Conservation (phyloP, 2,113 vertebrate genomes). For the Uria lomvia region DNA sequence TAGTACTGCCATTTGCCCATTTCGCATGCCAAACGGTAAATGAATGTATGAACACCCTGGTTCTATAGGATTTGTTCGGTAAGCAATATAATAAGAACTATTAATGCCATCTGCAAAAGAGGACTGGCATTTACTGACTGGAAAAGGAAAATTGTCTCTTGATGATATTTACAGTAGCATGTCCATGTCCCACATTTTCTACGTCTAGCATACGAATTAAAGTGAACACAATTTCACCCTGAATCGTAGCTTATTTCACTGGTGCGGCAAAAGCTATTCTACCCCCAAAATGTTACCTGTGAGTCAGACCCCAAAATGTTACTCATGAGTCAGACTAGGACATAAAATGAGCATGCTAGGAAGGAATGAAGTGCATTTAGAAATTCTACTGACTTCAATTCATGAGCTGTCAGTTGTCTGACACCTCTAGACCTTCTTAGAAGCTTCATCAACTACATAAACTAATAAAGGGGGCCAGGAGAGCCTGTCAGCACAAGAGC, state of each 20-base stretch:
- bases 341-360: accelerated
- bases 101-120: not conserved
- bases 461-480: not conserved
- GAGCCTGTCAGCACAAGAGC: not conserved
- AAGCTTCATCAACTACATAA: not conserved
- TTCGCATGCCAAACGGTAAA: not conserved
- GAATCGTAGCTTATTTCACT: not conserved
- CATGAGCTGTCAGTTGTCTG: not conserved
- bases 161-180: not conserved
- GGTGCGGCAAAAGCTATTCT: not conserved
- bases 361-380: not conserved
- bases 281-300: not conserved
- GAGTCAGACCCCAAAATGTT: not conserved
- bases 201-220: not conserved
- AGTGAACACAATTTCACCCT: not conserved
- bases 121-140: not conserved
- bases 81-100: not conserved
- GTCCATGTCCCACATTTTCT: accelerated
- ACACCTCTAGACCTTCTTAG: not conserved
- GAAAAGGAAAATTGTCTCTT: not conserved
- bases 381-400: not conserved
- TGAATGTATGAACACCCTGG: not conserved
- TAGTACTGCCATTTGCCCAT: not conserved
- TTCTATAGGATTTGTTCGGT: not conserved
- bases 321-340: not conserved